A percentile compares a stretch with the other conserved stretches of the same genome.
phyloP scores from a whole-genome alignment of 2,113 vertebrate species.

The Nothobranchius furzeri region DNA sequence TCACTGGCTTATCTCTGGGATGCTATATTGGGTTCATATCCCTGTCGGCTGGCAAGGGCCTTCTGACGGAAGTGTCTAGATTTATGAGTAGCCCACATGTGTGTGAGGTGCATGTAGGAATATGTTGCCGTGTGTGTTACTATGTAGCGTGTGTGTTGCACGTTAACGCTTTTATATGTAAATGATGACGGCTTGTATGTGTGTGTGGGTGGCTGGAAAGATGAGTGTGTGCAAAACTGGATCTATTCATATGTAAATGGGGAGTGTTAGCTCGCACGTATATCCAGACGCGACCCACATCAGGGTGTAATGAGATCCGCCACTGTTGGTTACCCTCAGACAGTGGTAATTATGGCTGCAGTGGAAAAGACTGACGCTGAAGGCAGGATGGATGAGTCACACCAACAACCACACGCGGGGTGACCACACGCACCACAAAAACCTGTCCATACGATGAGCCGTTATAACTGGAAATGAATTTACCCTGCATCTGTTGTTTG shows the following conservation, averaged over 20 bases:
- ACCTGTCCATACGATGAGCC: slow-evolving; percentile 52
- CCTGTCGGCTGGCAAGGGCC: slow-evolving; percentile 78
- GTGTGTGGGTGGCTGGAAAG: slow-evolving; percentile 25
- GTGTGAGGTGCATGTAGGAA: slow-evolving; percentile 73
- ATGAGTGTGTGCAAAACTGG: slow-evolving; percentile 47
- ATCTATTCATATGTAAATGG: slow-evolving; percentile 76
- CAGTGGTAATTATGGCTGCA: slow-evolving; percentile 71
- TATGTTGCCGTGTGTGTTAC: slow-evolving; percentile 52
- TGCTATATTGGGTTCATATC: slow-evolving; percentile 83
- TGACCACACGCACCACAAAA: slow-evolving; percentile 49
- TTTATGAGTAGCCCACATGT: slow-evolving; percentile 79
- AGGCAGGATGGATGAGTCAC: slow-evolving; percentile 53
- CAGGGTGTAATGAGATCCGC: slow-evolving; percentile 77
- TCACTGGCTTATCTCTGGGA: slow-evolving; percentile 80
- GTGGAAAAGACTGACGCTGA: slow-evolving; percentile 58
- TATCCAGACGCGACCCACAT: slow-evolving; percentile 72
- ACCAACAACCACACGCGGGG: slow-evolving; percentile 39
- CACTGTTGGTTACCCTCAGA: slow-evolving; percentile 78
- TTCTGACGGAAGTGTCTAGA: slow-evolving; percentile 82
- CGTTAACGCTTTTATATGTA: slow-evolving; percentile 73
- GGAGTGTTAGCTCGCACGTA: slow-evolving; percentile 52
- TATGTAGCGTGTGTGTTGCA: slow-evolving; percentile 53
- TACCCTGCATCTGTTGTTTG: slow-evolving; percentile 43
- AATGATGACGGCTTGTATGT: slow-evolving; percentile 48
- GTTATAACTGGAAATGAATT: slow-evolving; percentile 60